Conservation (phyloP, 1,140 invertebrate genomes). For the Ylistrum balloti region DNA sequence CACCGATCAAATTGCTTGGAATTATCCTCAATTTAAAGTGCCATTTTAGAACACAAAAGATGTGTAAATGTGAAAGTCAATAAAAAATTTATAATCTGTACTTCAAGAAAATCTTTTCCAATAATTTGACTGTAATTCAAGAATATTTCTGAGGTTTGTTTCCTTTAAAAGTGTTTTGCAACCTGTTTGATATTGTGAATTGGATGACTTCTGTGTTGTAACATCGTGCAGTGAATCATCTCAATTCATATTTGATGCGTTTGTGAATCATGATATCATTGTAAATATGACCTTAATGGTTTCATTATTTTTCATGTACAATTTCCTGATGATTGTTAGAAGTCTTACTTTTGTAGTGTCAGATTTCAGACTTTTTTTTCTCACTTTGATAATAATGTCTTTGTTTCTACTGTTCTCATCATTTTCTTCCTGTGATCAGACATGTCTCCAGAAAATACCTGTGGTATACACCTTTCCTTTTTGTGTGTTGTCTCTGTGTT, state of each 20-base stretch:
- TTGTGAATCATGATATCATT: not conserved
- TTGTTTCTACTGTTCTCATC: not conserved
- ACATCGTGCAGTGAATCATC: not conserved
- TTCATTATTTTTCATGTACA: not conserved
- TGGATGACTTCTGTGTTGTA: not conserved
- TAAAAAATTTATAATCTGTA: no score
- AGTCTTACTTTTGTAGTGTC: not conserved
- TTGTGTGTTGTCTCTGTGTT: slow-evolving; percentile 31
- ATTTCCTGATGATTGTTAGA: not conserved
- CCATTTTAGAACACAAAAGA: no score
- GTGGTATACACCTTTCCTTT: not conserved
- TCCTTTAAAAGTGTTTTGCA: not conserved
- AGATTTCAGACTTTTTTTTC: not conserved
- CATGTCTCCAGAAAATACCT: slow-evolving; percentile 18
- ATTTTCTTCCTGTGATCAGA: slow-evolving; percentile 34
- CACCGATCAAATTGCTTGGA: no score
- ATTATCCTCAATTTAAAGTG: no score
- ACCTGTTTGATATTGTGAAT: slow-evolving; percentile 10
- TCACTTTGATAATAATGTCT: no score
- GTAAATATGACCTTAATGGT: not conserved
- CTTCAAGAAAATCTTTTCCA: no score
- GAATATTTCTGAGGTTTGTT: no score
- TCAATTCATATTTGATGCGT: not conserved
- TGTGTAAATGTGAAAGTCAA: no score
- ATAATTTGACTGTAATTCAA: no score